Base-by-base conservation (phyloP, 2,888 invertebrate genomes). In the Matsumyia berberina region DNA sequence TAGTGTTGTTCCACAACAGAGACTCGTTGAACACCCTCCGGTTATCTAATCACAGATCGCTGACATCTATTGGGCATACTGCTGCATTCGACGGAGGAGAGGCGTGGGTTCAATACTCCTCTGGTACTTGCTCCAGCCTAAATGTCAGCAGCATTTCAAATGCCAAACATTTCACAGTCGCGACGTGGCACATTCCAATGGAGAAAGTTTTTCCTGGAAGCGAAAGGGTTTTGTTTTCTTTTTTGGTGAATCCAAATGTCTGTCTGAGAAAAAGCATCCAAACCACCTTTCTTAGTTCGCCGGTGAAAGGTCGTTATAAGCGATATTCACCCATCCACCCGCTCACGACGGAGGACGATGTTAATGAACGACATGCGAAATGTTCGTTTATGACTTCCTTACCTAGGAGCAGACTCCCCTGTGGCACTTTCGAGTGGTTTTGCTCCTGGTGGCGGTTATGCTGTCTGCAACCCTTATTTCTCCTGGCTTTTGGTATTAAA, bases 351-450 rank as follows among this genome's bases (percentile, higher is more conserved):
- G 53, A 72, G 44, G 62, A 70, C 66, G 69, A 80, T 69, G 74
- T 85, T 85, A 85, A 85, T 80, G 80, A 85, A 80, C 80, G 76
- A 70, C 85, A 85, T 80, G 85, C 74, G 74, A 80, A 85, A 80
- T 76, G 46, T 76, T 85, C 80, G 74, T 85, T 79, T 73, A 83
- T 42, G 73, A 79, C 73, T 79, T 66, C 49, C 79, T 66, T 67
- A 42, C 62, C 67, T 44, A 29, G 24, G 24, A 49, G 37, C 78
- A 58, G 53, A 62, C 24, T 57, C 67, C 60, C 70, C 67, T 49
- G 12, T 39, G 58, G 29, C 51, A 49, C 29, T 69, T 70, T 64
- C 12, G 58, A 70, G 55, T 53, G 51, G 37, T 67, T 55, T 11
- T 42, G 17, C 62, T 57, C 2, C 42, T 49, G 15, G 24, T 33